Evolutionary conservation across 2,113 vertebrate genomes (phyloP).

Genomic region (human (Homo sapiens)): GRCh38 chr1:213085001-213085500

Average conservation of each 20-base stretch:
- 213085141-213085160: neutral
- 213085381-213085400: neutral
- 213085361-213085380: neutral
- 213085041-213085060: neutral
- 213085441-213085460: neutral
- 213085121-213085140: neutral
- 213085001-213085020: neutral
- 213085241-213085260: neutral
- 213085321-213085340: neutral
- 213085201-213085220: neutral
- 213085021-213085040: neutral
- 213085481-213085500: neutral
- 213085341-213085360: neutral
- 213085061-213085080: neutral
- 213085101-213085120: neutral
- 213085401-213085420: neutral
- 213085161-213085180: neutral
- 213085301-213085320: neutral
- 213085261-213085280: neutral
- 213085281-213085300: neutral
- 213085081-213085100: neutral
- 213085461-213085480: neutral
- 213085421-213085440: neutral
- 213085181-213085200: neutral
- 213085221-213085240: neutral